phyloP scores from a whole-genome alignment of 2,797 vertebrate species.

The Oophaga sylvatica region DNA sequence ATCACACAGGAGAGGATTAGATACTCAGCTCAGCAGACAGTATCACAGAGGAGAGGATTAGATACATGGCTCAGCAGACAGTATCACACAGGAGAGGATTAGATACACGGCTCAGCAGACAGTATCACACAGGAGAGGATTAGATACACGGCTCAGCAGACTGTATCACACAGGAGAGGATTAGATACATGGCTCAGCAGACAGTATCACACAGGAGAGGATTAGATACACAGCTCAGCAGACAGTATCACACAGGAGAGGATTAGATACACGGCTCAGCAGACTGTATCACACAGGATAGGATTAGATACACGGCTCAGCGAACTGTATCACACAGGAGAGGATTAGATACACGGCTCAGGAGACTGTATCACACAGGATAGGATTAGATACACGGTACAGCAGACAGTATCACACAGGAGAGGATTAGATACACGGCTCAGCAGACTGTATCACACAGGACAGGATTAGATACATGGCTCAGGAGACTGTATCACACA shows the following conservation, averaged over 20 bases:
- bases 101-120: background rate
- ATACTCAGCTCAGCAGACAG: too few relatives aligned
- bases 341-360: too few relatives aligned
- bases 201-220: background rate
- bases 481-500: background rate
- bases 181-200: background rate
- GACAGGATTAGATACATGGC: constrained; percentile 1
- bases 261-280: background rate
- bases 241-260: background rate
- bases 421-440: background rate
- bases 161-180: background rate
- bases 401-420: background rate
- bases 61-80: background rate
- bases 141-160: background rate
- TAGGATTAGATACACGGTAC: background rate
- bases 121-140: background rate
- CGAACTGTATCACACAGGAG: background rate
- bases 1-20: background rate
- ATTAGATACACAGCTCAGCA: background rate
- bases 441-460: background rate
- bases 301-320: background rate
- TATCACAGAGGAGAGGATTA: background rate
- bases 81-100: background rate
- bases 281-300: background rate
- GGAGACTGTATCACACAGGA: background rate